These are phyloP conservation scores for Lasioglossum zephyrum DNA, from an alignment of 2,888 invertebrate genomes.

Conservation along the genomic window DNA sequence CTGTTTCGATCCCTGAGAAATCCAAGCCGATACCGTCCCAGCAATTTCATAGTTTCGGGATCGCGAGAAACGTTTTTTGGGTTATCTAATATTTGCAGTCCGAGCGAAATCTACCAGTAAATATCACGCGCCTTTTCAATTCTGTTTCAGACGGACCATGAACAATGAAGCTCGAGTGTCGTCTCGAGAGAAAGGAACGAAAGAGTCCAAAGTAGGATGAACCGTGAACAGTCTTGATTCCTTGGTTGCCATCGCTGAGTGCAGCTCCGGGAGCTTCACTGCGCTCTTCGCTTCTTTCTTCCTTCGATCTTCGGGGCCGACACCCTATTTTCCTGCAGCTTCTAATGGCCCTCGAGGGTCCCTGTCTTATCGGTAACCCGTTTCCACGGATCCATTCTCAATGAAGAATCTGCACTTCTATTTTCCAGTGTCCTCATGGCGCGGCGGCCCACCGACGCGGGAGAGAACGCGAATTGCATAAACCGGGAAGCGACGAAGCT, in stretches of 20 bases:
- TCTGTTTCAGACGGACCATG: conserved; percentile 57
- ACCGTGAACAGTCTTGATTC: conserved; percentile 56
- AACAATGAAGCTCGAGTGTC: conserved; percentile 61
- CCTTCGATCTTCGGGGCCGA: conserved; percentile 23
- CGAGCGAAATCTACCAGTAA: conserved; percentile 46
- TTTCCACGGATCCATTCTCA: conserved; percentile 45
- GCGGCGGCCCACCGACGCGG: conserved; percentile 15
- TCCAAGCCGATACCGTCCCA: not conserved
- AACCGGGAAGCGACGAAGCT: not conserved
- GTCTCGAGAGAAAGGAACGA: conserved; percentile 40
- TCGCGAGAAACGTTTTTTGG: not conserved
- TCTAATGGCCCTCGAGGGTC: conserved; percentile 55
- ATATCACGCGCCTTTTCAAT: conserved; percentile 57
- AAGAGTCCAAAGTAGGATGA: conserved; percentile 56
- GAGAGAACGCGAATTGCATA: conserved; percentile 16
- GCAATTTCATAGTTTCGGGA: not conserved
- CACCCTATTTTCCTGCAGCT: conserved; percentile 53
- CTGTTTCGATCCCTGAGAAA: not conserved
- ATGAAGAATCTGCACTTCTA: conserved; percentile 45
- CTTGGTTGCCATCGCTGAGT: conserved; percentile 55
- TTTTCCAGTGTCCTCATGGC: conserved; percentile 35
- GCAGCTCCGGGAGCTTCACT: conserved; percentile 46
- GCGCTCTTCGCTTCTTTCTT: conserved; percentile 41
- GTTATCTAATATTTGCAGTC: conserved; percentile 33
- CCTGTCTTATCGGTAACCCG: conserved; percentile 58